Conservation (phyloP, 2,113 vertebrate species). For the Guaruba guarouba region DNA sequence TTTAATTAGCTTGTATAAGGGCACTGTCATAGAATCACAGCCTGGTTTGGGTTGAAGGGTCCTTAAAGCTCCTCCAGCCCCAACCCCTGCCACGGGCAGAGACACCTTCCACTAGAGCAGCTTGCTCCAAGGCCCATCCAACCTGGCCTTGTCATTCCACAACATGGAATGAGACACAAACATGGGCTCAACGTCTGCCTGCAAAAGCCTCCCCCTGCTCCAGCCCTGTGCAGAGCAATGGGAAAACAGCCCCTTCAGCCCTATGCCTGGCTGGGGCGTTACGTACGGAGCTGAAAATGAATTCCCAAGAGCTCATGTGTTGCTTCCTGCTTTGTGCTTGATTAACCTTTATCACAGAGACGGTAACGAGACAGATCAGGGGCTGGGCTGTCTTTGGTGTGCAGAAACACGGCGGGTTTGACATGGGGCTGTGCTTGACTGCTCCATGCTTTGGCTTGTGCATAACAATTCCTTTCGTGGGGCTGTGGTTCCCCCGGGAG, state of each 20-base stretch:
- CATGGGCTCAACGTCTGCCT: not conserved
- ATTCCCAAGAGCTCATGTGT: not conserved
- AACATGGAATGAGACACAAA: not conserved
- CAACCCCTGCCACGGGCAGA: not conserved
- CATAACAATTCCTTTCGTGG: constrained; percentile 22
- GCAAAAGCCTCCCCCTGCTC: not conserved
- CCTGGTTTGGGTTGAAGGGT: not conserved
- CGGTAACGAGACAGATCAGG: constrained; percentile 14
- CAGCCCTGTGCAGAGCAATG: accelerated
- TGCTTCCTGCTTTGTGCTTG: constrained; percentile 9
- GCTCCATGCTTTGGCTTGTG: not conserved
- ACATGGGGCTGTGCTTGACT: constrained; percentile 27
- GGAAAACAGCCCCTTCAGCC: accelerated
- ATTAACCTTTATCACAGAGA: constrained; percentile 65
- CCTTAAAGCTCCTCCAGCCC: not conserved
- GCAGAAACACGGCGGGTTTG: not conserved
- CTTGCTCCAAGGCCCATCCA: not conserved
- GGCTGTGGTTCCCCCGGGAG: not conserved
- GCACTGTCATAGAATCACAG: not conserved
- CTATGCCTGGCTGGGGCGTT: not conserved
- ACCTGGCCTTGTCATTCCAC: not conserved
- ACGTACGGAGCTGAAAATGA: accelerated
- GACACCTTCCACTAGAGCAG: not conserved
- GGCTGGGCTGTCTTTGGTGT: not conserved
- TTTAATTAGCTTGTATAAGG: not conserved